Evolutionary conservation across 1,140 invertebrate species (phyloP).

Genomic region (Drosophila navojoa): DNA sequence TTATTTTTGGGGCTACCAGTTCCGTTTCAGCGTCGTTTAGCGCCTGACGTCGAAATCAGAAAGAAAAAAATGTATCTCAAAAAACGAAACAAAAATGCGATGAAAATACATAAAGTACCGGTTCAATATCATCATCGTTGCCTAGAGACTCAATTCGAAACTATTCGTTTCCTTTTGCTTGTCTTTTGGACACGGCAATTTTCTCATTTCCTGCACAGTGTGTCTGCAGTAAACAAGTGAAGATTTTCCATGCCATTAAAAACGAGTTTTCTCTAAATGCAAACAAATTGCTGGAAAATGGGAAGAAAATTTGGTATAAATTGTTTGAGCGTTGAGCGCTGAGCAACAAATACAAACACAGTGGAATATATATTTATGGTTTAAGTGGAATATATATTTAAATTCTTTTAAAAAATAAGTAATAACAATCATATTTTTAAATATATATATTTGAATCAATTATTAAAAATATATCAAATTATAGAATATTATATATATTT

Average conservation of each 20-base stretch:
- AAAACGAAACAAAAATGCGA: constrained; percentile 14
- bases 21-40: constrained; percentile 55
- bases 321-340: too few species aligned
- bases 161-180: constrained; percentile 29
- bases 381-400: too few species aligned
- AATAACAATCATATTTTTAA: too few species aligned
- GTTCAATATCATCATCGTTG: constrained; percentile 33
- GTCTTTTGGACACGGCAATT: constrained; percentile 14
- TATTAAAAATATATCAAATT: neutral
- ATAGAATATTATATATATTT: neutral
- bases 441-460: too few species aligned
- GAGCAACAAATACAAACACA: too few species aligned
- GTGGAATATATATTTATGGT: too few species aligned
- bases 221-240: constrained; percentile 16
- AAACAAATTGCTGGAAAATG: constrained; percentile 23
- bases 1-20: constrained; percentile 62
- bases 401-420: too few species aligned
- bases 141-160: constrained; percentile 20
- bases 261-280: constrained; percentile 13
- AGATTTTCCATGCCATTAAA: constrained; percentile 11
- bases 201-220: constrained; percentile 34
- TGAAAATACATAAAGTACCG: constrained; percentile 12
- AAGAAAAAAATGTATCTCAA: neutral
- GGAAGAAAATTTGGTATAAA: neutral
- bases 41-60: constrained; percentile 62